phyloP scores from a whole-genome alignment of 2,113 vertebrate genomes.

The Rana temporaria region DNA sequence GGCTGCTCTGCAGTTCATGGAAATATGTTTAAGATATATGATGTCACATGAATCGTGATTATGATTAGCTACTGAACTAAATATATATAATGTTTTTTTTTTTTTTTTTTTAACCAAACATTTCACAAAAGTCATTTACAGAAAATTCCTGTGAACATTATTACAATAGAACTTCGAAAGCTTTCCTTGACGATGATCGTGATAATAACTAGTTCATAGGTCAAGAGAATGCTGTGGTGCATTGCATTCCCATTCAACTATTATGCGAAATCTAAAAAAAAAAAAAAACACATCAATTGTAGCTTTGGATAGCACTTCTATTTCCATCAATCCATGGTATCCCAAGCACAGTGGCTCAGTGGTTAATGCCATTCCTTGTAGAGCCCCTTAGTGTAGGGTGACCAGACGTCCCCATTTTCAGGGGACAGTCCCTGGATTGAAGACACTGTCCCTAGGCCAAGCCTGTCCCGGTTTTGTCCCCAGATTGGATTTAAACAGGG shows the following conservation, averaged over 20 bases:
- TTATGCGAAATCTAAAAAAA: neutral
- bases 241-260: neutral
- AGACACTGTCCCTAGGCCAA: too few relatives aligned
- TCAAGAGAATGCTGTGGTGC: neutral
- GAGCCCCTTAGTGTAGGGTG: too few relatives aligned
- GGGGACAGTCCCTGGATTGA: too few relatives aligned
- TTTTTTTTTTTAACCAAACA: constrained; percentile 28
- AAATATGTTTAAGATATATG: constrained; percentile 12
- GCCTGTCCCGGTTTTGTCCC: too few relatives aligned
- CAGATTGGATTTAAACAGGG: too few relatives aligned
- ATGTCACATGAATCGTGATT: constrained; percentile 22
- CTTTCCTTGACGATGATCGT: neutral
- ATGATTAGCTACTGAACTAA: constrained; percentile 20
- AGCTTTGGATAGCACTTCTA: too few relatives aligned
- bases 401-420: too few relatives aligned
- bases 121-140: neutral
- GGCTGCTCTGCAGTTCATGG: constrained; percentile 22
- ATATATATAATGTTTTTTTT: constrained; percentile 23
- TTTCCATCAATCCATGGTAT: too few relatives aligned
- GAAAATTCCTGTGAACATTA: neutral
- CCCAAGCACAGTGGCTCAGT: too few relatives aligned
- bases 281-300: too few relatives aligned
- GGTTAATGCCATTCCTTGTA: too few relatives aligned
- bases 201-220: neutral
- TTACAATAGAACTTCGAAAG: neutral